A percentile compares a stretch with the other conserved stretches of the same genome.
phyloP scores from a whole-genome alignment of 2,113 vertebrate species.

The Ginglymostoma cirratum region DNA sequence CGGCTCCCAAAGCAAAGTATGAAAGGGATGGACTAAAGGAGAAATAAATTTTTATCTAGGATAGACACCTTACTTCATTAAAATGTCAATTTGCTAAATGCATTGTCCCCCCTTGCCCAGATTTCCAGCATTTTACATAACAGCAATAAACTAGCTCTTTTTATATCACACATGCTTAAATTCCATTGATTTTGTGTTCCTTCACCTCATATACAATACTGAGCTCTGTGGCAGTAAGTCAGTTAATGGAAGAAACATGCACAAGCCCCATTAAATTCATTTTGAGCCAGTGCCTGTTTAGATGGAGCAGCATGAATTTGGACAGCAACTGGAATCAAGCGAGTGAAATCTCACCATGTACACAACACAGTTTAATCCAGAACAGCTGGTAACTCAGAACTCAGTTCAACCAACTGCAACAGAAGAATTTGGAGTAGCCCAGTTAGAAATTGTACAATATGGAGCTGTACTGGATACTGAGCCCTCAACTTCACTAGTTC shows the following conservation, averaged over 20 bases:
- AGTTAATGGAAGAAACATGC: not conserved
- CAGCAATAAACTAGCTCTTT: not conserved
- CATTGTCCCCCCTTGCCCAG: not conserved
- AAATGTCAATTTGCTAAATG: not conserved
- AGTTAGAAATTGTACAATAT: not conserved
- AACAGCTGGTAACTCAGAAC: not conserved
- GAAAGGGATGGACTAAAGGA: not conserved
- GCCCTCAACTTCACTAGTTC: not conserved
- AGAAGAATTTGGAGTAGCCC: not conserved
- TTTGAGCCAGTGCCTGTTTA: not conserved
- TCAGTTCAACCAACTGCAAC: not conserved
- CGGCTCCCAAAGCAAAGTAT: not conserved
- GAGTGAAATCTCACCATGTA: not conserved
- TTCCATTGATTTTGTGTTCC: no score
- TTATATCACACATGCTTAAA: not conserved
- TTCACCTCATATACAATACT: not conserved
- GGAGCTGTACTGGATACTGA: not conserved
- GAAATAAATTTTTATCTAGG: no score
- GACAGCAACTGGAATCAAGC: not conserved
- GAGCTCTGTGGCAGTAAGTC: not conserved
- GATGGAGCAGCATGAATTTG: not conserved
- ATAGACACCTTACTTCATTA: not conserved
- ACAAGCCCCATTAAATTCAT: not conserved
- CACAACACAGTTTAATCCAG: not conserved
- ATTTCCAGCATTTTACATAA: not conserved